Percentiles rank a stretch among this genome's conserved stretches.
phyloP scores from a whole-genome alignment of 2,888 invertebrate species.

The Zeuzera pyrina region DNA sequence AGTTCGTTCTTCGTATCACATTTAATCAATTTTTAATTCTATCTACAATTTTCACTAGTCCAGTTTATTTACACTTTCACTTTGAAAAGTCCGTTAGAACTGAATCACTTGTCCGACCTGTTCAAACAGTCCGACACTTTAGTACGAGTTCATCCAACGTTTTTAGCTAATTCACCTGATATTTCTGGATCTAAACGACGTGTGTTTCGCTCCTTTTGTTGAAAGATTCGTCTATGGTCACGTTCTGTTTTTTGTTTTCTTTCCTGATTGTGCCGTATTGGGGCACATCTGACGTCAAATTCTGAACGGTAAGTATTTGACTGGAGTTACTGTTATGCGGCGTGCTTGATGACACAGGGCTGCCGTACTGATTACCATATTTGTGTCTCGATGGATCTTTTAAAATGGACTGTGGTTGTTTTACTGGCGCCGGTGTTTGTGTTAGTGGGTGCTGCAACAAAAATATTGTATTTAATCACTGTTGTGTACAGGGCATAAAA shows the following conservation, averaged over 20 bases:
- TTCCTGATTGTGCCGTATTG: constrained; percentile 69
- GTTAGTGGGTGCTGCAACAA: constrained; percentile 51
- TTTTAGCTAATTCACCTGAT: not conserved
- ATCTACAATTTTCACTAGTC: constrained; percentile 57
- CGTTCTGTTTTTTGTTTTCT: constrained; percentile 66
- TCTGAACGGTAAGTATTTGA: constrained; percentile 76
- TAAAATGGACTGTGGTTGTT: constrained; percentile 76
- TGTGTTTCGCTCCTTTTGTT: constrained; percentile 62
- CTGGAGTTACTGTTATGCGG: constrained; percentile 55
- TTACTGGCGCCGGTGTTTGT: constrained; percentile 47
- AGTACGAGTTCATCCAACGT: not conserved
- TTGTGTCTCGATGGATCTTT: constrained; percentile 76
- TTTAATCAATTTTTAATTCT: constrained; percentile 54
- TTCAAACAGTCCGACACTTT: not conserved
- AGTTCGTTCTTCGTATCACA: constrained; percentile 52
- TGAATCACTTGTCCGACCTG: not conserved
- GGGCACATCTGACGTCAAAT: constrained; percentile 61
- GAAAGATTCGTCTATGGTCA: constrained; percentile 62
- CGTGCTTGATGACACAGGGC: constrained; percentile 55
- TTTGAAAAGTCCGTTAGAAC: not conserved
- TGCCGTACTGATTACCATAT: constrained; percentile 68
- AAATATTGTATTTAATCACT: constrained; percentile 6
- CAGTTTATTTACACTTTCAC: constrained; percentile 40
- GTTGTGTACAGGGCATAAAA: too few relatives aligned
- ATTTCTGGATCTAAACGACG: constrained; percentile 34